These are phyloP conservation scores for Trypoxylus dichotomus DNA, from an alignment of 1,140 invertebrate species.

Conservation along the genomic window DNA sequence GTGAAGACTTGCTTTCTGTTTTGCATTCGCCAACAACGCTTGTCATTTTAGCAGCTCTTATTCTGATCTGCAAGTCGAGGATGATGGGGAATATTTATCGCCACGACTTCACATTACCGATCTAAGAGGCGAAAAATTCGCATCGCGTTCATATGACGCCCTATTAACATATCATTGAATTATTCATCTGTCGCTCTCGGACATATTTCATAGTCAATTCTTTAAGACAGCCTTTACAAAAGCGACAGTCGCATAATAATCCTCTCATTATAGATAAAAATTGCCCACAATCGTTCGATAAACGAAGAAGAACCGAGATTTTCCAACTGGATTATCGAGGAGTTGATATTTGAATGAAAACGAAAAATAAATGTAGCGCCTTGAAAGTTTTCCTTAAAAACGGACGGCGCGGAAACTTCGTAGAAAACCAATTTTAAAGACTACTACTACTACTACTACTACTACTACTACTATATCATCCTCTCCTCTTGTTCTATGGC, in stretches of 20 bases:
- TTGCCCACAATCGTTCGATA: neutral
- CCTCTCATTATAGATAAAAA: neutral
- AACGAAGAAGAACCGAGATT: neutral
- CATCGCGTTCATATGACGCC: neutral
- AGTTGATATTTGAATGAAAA: neutral
- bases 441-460: too few relatives aligned
- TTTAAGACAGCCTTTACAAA: neutral
- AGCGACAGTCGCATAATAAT: slow-evolving; percentile 16
- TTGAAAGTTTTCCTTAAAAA: neutral
- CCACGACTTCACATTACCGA: neutral
- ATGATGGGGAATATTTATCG: neutral
- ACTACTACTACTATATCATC: too few relatives aligned
- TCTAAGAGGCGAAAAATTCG: neutral
- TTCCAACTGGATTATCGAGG: neutral
- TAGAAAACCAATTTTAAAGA: neutral
- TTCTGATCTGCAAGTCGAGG: neutral
- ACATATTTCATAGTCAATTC: slow-evolving; percentile 16
- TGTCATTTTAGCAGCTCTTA: too few relatives aligned
- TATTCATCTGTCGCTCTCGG: neutral
- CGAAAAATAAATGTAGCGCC: neutral
- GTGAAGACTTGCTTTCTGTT: too few relatives aligned
- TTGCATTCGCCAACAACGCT: too few relatives aligned
- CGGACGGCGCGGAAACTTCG: neutral
- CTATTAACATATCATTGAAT: slow-evolving; percentile 9
- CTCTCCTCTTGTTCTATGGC: neutral